A percentile compares a stretch with the other conserved stretches of the same genome.
These are phyloP conservation scores for Platalea minor DNA, from an alignment of 2,797 vertebrate genomes.

Conservation along the genomic window DNA sequence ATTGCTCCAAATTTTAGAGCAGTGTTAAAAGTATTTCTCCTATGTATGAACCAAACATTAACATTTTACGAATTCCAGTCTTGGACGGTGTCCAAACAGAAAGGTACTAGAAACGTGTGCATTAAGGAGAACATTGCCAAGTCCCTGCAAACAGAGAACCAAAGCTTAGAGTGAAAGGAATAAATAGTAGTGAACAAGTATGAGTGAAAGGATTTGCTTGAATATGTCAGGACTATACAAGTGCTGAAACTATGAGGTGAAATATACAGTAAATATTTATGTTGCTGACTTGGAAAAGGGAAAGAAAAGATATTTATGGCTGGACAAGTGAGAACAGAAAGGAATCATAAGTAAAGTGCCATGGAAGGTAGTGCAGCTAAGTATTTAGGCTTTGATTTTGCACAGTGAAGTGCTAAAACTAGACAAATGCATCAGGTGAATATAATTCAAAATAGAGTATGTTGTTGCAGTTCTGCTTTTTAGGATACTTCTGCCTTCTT, in stretches of 20 bases:
- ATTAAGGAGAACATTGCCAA: constrained; percentile 43
- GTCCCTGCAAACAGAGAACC: constrained; percentile 45
- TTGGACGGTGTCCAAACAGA: constrained; percentile 39
- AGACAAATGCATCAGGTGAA: neutral
- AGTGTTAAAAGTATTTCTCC: constrained; percentile 7
- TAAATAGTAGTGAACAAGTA: constrained; percentile 39
- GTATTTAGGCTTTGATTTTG: constrained; percentile 25
- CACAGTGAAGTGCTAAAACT: neutral
- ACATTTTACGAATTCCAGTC: constrained; percentile 10
- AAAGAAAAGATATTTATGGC: constrained; percentile 11
- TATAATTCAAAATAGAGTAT: neutral
- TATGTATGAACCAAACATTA: neutral
- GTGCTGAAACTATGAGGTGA: constrained; percentile 55
- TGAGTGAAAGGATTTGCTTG: constrained; percentile 61
- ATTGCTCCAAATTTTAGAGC: neutral
- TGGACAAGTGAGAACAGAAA: constrained; percentile 4
- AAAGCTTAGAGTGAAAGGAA: constrained; percentile 51
- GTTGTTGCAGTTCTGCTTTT: neutral
- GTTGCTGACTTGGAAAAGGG: constrained; percentile 56
- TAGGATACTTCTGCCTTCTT: neutral
- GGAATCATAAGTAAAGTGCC: neutral
- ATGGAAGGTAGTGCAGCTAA: constrained; percentile 38
- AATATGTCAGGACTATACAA: constrained; percentile 46
- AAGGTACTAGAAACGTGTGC: constrained; percentile 26
- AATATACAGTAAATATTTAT: constrained; percentile 49